Percentiles rank a stretch among this genome's conserved stretches.
These are phyloP conservation scores for Bruchidius siliquastri DNA, from an alignment of 2,888 invertebrate species.

Conservation along the genomic window DNA sequence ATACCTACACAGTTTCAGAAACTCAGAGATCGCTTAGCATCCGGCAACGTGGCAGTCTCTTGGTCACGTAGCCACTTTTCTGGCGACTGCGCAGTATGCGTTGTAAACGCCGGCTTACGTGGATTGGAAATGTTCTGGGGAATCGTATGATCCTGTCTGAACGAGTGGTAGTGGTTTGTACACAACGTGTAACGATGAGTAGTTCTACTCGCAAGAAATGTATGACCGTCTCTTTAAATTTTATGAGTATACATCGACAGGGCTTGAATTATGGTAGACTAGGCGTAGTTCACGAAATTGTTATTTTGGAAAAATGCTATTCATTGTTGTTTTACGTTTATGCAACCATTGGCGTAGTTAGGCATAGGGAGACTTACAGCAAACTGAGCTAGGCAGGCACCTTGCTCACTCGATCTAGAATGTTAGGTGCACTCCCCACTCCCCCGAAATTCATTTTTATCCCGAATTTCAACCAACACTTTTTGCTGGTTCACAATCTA, in stretches of 20 bases:
- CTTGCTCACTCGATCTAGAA: no score
- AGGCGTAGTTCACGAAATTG: no score
- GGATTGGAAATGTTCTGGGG: neutral
- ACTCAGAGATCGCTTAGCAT: neutral
- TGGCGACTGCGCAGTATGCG: conserved; percentile 18
- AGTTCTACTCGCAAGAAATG: neutral
- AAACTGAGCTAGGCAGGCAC: no score
- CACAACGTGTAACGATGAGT: neutral
- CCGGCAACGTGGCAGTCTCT: conserved; percentile 13
- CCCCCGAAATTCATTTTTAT: no score
- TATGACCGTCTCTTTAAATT: neutral
- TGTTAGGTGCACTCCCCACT: no score
- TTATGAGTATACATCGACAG: neutral
- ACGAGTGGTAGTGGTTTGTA: neutral
- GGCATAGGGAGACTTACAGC: no score
- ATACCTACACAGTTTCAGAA: neutral
- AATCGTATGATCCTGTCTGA: neutral
- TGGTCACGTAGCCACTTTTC: conserved; percentile 28
- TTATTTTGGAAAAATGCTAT: no score
- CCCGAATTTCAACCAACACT: no score
- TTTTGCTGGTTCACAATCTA: no score
- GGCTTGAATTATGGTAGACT: no score
- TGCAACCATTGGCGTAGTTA: no score
- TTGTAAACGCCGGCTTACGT: neutral
- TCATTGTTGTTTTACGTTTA: no score